Conservation (phyloP, 92 coral and sea anemone species). For the Zoanthus sociatus region DNA sequence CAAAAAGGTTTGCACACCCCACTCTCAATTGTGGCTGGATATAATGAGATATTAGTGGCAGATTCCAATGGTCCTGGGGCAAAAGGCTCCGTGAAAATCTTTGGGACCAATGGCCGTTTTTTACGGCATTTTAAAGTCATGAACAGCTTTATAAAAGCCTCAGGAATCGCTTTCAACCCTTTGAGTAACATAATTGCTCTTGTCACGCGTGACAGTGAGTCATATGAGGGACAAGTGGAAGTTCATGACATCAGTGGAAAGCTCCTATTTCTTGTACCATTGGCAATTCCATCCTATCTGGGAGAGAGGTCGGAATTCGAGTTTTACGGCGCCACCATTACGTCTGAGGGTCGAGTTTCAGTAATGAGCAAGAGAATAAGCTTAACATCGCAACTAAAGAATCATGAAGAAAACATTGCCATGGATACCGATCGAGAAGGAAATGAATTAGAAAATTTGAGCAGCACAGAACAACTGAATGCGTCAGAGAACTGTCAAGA, state of each 20-base stretch:
- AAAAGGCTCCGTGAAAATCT: conserved; percentile 27
- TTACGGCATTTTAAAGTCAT: conserved; percentile 28
- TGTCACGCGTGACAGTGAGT: conserved; percentile 34
- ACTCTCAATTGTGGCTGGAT: conserved; percentile 22
- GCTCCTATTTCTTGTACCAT: conserved; percentile 34
- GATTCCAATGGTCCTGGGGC: conserved; percentile 17
- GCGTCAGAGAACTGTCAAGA: conserved; percentile 6
- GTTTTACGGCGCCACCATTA: conserved; percentile 33
- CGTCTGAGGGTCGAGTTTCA: conserved; percentile 44
- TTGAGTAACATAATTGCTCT: conserved; percentile 36
- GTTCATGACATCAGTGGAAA: conserved; percentile 30
- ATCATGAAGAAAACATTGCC: not conserved
- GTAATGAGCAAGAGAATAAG: conserved; percentile 2
- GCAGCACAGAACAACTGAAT: conserved; percentile 16
- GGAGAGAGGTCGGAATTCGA: not conserved
- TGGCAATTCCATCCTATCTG: conserved; percentile 13
- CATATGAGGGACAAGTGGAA: conserved; percentile 27
- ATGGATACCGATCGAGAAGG: not conserved
- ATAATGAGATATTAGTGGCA: conserved; percentile 22
- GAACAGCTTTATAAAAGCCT: conserved; percentile 7
- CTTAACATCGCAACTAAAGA: not conserved
- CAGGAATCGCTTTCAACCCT: conserved; percentile 42
- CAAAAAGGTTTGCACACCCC: conserved; percentile 21
- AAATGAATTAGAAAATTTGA: conserved; percentile 18
- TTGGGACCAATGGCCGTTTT: conserved; percentile 30